Conservation (phyloP, 2,113 vertebrate genomes). For the Podarcis cretensis region DNA sequence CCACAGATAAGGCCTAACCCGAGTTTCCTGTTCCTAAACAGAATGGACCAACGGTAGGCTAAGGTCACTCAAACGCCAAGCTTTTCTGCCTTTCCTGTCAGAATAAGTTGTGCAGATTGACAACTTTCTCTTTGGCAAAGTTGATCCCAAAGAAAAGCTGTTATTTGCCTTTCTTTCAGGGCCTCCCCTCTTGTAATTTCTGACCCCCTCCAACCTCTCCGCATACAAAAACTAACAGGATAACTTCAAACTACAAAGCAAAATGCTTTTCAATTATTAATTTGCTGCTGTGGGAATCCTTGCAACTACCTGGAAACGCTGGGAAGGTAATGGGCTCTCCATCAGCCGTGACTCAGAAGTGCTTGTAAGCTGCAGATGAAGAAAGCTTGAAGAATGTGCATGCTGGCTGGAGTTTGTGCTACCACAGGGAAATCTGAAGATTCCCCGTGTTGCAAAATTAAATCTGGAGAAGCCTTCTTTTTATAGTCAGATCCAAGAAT, state of each 20-base stretch:
- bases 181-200: not conserved
- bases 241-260: not conserved
- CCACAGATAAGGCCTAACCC: not conserved
- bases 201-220: not conserved
- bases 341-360: not conserved
- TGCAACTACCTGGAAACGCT: not conserved
- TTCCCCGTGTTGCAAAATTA: constrained; percentile 26
- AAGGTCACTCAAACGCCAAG: not conserved
- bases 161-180: not conserved
- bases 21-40: not conserved
- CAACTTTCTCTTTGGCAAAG: not conserved
- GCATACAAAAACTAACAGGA: not conserved
- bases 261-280: constrained; percentile 7
- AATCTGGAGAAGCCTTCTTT: constrained; percentile 17
- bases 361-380: not conserved
- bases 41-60: not conserved
- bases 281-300: not conserved
- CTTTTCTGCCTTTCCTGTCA: not conserved
- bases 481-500: constrained; percentile 11
- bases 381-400: not conserved
- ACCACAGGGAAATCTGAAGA: not conserved
- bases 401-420: not conserved
- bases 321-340: not conserved
- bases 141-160: not conserved
- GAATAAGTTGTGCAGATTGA: not conserved